These are phyloP conservation scores for Myotis daubentonii DNA, from an alignment of 2,797 vertebrate species.

Conservation along the genomic window DNA sequence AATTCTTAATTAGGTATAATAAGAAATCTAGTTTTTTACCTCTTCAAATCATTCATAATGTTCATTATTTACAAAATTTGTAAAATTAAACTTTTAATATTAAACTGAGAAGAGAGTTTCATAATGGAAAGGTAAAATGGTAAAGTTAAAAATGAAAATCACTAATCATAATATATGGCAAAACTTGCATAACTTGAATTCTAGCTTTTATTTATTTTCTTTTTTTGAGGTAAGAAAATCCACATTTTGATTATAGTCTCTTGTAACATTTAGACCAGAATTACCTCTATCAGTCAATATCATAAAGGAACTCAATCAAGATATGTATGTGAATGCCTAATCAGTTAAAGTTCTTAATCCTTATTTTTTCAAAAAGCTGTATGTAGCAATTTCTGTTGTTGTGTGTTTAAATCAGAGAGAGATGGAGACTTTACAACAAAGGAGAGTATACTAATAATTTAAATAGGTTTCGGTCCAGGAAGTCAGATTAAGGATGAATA, in stretches of 20 bases:
- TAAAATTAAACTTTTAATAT: neutral
- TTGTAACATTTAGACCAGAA: neutral
- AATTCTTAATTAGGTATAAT: neutral
- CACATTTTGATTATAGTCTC: neutral
- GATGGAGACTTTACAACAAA: slow-evolving; percentile 52
- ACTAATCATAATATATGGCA: neutral
- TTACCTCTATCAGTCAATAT: neutral
- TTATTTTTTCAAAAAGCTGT: neutral
- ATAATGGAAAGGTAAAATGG: neutral
- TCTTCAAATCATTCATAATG: neutral
- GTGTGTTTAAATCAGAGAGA: neutral
- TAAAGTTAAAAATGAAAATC: slow-evolving; percentile 53
- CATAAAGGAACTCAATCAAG: neutral
- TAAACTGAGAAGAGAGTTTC: neutral
- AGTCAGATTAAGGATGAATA: neutral
- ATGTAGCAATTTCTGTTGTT: neutral
- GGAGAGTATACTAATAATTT: slow-evolving; percentile 44
- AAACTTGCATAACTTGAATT: slow-evolving; percentile 8
- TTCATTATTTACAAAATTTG: neutral
- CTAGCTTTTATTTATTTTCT: neutral
- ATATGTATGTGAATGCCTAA: neutral
- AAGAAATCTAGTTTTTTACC: neutral
- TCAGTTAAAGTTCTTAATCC: neutral
- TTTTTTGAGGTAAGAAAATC: neutral
- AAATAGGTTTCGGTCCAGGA: slow-evolving; percentile 23